Evolutionary conservation across 2,113 vertebrate genomes (phyloP), one percentile per base, ranked within the genome.

Genomic region (Mola mola): DNA sequence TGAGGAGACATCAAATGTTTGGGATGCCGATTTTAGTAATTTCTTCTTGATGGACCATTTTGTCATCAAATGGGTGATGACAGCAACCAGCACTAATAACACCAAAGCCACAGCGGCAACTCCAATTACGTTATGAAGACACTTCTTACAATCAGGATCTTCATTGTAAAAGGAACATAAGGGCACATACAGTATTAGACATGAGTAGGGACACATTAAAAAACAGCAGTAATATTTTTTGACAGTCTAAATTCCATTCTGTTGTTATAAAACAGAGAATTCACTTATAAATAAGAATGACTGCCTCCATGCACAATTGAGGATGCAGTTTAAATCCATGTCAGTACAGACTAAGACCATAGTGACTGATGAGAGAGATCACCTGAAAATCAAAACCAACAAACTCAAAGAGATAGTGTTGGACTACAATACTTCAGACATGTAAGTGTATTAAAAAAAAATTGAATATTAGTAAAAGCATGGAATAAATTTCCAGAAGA

Each of bases 21-120:
- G 28, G 13, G 29, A 13, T 2, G 49, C 1, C 0, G 0, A n/a
- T 8, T 17, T 22, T 38, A 5, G 9, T 8, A 72, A 9, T 31
- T 28, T 66, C n/a, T 8, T 83, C 25, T 73, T 55, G 22, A 22
- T 71, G 1, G 13, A 47, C 1, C 19, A 2, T 48, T 82, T 86
- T 1, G 81, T 87, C 26, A 2, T 5, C 4, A 49, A 1, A n/a
- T 79, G 10, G 5, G 81, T 87, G 50, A 83, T 1, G 4, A 66
- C 0, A 36, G 52, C 4, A 3, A 46, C 58, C 31, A 66, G 2
- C 16, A 21, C 26, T 9, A 82, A 1, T 19, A 57, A 20, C 0
- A 70, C 1, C 1, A 66, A 0, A 4, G 19, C 28, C 8, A 19
- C 15, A 33, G 8, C 33, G 8, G 0, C 22, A 31, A 15, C 15